phyloP scores from a whole-genome alignment of 2,797 vertebrate species.

The Sarcophilus harrisii region DNA sequence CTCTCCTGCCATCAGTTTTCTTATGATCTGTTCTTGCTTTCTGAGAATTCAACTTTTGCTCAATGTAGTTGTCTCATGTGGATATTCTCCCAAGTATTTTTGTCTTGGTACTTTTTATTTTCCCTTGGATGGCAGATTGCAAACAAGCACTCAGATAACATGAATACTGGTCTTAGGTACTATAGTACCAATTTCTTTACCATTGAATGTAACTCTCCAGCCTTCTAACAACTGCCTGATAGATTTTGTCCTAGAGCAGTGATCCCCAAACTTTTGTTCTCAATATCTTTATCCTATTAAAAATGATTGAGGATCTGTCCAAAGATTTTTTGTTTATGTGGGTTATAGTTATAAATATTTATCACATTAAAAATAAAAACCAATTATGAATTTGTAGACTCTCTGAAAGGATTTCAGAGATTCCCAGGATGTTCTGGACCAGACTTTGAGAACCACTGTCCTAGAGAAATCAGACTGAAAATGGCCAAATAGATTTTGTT shows the following conservation, averaged over 20 bases:
- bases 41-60: not conserved
- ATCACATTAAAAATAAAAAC: too few relatives aligned
- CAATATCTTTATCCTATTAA: too few relatives aligned
- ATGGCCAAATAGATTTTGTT: not conserved
- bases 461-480: not conserved
- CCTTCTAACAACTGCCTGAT: not conserved
- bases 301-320: too few relatives aligned
- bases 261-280: too few relatives aligned
- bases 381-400: too few relatives aligned
- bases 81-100: not conserved
- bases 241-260: not conserved
- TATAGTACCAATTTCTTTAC: not conserved
- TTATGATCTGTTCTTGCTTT: not conserved
- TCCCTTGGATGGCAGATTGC: not conserved
- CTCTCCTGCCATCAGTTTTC: not conserved
- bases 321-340: too few relatives aligned
- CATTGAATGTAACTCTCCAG: not conserved
- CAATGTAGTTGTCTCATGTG: not conserved
- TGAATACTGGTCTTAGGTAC: not conserved
- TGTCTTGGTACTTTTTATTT: not conserved
- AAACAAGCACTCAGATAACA: not conserved
- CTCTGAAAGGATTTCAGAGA: too few relatives aligned
- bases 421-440: too few relatives aligned
- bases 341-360: too few relatives aligned
- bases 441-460: not conserved